Evolutionary conservation across 1,140 invertebrate genomes (phyloP).

Genomic region (Drosophila sp.): DNA sequence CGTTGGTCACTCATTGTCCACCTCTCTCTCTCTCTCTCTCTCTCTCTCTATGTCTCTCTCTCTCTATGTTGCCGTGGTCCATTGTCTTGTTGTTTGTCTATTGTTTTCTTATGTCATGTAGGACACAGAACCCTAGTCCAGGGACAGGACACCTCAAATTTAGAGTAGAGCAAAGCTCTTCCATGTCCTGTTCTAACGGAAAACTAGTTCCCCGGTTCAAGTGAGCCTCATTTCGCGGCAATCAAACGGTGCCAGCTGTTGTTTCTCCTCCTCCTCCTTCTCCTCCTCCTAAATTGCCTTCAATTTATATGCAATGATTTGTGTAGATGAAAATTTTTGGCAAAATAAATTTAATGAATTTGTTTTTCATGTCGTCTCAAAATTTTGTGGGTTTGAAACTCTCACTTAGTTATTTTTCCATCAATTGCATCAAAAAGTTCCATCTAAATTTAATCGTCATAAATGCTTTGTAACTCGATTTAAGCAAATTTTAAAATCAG

Average conservation of each 20-base stretch:
- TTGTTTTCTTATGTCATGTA: constrained; percentile 55
- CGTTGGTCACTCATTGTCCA: constrained; percentile 57
- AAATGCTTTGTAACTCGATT: too few relatives aligned
- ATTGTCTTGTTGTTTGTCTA: constrained; percentile 15
- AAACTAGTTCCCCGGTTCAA: constrained; percentile 39
- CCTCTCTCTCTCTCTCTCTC: neutral
- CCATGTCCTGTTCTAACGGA: constrained; percentile 6
- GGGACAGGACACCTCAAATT: neutral
- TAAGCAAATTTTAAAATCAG: too few relatives aligned
- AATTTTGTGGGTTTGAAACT: too few relatives aligned
- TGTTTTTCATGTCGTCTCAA: too few relatives aligned
- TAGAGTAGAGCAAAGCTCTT: constrained; percentile 29
- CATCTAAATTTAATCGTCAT: too few relatives aligned
- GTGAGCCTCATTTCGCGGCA: constrained; percentile 45
- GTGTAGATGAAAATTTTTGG: too few relatives aligned
- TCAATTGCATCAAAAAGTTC: too few relatives aligned
- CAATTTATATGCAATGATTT: constrained; percentile 38
- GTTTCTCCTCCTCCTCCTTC: constrained; percentile 11
- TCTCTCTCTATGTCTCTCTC: neutral
- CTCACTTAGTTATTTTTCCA: too few relatives aligned
- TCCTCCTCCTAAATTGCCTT: constrained; percentile 8
- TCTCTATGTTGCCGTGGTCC: neutral
- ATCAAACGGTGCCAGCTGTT: constrained; percentile 40
- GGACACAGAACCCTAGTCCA: constrained; percentile 22
- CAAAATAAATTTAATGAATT: too few relatives aligned